Conservation (phyloP, 2,113 vertebrate genomes). For the Tapirus terrestris region DNA sequence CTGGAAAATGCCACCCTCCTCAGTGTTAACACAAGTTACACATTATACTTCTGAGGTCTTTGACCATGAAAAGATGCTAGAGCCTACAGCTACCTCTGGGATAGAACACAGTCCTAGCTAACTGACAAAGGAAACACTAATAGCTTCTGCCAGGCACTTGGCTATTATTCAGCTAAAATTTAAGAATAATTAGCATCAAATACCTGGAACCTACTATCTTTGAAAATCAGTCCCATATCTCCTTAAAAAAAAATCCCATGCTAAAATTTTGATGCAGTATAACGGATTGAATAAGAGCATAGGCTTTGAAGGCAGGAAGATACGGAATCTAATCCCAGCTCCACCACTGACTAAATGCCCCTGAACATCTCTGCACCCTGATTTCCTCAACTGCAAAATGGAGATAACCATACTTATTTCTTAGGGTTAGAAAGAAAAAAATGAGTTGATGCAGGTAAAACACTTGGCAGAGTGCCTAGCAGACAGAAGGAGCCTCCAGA, state of each 20-base stretch:
- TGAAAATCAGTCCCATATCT: conserved; percentile 21
- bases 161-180: conserved; percentile 48
- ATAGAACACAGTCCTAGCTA: neutral
- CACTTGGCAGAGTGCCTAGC: neutral
- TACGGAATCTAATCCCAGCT: neutral
- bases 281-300: neutral
- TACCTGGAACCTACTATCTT: conserved; percentile 30
- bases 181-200: conserved; percentile 55
- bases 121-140: neutral
- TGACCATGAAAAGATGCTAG: conserved; percentile 18
- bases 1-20: conserved; percentile 67
- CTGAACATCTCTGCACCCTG: neutral
- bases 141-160: conserved; percentile 21
- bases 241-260: neutral
- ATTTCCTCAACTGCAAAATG: conserved; percentile 41
- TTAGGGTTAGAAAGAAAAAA: conserved; percentile 3
- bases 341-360: neutral
- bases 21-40: conserved; percentile 50
- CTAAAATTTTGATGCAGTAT: conserved; percentile 7
- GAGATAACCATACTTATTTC: neutral
- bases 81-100: neutral
- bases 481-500: neutral
- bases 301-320: neutral
- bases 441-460: conserved; percentile 32
- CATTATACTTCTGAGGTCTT: conserved; percentile 37